Conservation (phyloP, 2,888 invertebrate genomes). For the Lepidocyrtinus sp. region DNA sequence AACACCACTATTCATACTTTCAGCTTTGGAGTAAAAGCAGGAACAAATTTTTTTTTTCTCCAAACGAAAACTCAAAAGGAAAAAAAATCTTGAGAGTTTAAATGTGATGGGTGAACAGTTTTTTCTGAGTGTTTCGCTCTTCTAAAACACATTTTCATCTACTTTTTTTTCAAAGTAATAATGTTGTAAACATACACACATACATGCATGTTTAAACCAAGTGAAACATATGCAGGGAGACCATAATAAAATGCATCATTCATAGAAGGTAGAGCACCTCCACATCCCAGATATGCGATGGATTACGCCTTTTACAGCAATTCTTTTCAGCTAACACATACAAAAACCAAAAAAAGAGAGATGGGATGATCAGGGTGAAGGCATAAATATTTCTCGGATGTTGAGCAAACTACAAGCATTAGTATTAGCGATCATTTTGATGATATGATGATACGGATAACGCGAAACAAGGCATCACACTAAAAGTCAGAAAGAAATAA, state of each 20-base stretch:
- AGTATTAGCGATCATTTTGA: background rate
- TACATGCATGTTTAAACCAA: background rate
- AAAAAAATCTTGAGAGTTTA: slow-evolving; percentile 26
- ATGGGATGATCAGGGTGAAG: background rate
- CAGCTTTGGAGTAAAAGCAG: background rate
- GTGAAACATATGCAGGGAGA: background rate
- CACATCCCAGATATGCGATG: background rate
- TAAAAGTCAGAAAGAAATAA: slow-evolving; percentile 21
- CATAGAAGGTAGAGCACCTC: background rate
- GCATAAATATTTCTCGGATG: slow-evolving; percentile 60
- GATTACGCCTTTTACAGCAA: background rate
- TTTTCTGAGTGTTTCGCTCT: slow-evolving; percentile 13
- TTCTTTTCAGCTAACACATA: too few species aligned
- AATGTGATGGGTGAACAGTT: slow-evolving; percentile 34
- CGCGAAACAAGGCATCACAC: slow-evolving; percentile 32
- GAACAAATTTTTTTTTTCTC: background rate
- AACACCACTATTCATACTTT: slow-evolving; percentile 15
- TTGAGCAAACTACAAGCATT: slow-evolving; percentile 39
- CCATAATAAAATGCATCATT: background rate
- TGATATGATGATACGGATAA: slow-evolving; percentile 28
- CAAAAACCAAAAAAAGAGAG: background rate
- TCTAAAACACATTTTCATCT: too few species aligned
- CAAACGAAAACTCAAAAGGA: background rate
- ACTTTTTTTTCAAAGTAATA: too few species aligned
- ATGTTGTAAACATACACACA: background rate